Conservation (phyloP, 2,888 invertebrate species). For the Zaprionus lineosus region DNA sequence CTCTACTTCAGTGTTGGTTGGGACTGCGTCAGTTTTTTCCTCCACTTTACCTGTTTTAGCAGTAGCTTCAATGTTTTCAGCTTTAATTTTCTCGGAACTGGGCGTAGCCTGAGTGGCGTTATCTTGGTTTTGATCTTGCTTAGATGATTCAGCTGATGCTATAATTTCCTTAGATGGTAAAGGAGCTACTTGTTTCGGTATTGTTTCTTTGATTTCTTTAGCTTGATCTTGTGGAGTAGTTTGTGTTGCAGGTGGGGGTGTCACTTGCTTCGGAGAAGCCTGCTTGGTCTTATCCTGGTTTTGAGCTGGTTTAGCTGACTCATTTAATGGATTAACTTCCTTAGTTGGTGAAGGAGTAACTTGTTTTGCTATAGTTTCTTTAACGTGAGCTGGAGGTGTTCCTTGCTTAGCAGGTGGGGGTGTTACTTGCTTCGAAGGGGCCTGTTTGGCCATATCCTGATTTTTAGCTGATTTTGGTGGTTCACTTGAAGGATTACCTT, state of each 20-base stretch:
- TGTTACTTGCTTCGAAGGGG: not conserved
- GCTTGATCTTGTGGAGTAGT: no score
- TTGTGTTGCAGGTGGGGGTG: not conserved
- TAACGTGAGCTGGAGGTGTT: no score
- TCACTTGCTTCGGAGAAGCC: not conserved
- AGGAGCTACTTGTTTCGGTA: no score
- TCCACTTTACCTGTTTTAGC: not conserved
- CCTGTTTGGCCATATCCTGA: no score
- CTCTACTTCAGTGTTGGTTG: not conserved
- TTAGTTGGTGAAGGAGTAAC: no score
- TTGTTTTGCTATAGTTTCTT: no score
- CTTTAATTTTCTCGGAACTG: no score
- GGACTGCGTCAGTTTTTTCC: not conserved
- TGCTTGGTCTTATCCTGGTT: not conserved
- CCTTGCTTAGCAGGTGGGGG: not conserved
- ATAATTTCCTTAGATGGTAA: no score
- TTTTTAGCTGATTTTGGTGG: no score
- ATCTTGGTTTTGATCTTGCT: not conserved
- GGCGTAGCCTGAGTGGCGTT: not conserved
- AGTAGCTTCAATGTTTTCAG: not conserved
- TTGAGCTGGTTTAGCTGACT: not conserved
- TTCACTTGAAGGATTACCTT: no score
- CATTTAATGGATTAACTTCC: not conserved
- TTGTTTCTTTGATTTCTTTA: no score
- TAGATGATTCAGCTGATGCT: no score